Evolutionary conservation across 2,888 invertebrate species (phyloP).

Genomic region (Spisula solida): DNA sequence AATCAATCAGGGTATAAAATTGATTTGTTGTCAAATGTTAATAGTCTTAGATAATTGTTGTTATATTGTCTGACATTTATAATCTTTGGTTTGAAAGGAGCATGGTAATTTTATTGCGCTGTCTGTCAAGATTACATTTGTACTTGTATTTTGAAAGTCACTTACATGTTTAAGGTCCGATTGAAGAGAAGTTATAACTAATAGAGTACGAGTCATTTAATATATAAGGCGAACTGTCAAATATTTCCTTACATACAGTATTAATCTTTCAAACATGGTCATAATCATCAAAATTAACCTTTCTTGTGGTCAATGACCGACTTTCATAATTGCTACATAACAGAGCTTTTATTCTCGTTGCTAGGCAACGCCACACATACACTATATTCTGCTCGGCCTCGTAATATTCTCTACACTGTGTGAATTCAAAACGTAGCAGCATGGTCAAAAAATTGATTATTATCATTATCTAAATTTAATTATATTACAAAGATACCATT

Average conservation of each 20-base stretch:
- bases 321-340: no score
- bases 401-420: neutral
- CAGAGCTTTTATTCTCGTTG: no score
- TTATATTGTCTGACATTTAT: neutral
- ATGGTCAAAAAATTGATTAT: neutral
- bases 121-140: neutral
- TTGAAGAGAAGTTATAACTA: no score
- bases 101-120: neutral
- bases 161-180: neutral
- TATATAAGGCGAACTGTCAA: no score
- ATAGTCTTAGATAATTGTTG: neutral
- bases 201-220: no score
- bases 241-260: no score
- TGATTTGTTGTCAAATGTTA: neutral
- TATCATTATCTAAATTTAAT: neutral
- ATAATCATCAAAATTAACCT: no score
- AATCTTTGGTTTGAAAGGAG: conserved; percentile 6
- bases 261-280: no score
- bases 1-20: neutral
- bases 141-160: neutral
- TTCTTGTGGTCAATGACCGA: no score
- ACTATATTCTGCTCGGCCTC: no score
- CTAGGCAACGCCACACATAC: no score
- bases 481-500: no score
- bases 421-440: neutral